These are phyloP conservation scores for Rhopalosiphum nymphaeae DNA, from an alignment of 2,888 invertebrate species.

Conservation along the genomic window DNA sequence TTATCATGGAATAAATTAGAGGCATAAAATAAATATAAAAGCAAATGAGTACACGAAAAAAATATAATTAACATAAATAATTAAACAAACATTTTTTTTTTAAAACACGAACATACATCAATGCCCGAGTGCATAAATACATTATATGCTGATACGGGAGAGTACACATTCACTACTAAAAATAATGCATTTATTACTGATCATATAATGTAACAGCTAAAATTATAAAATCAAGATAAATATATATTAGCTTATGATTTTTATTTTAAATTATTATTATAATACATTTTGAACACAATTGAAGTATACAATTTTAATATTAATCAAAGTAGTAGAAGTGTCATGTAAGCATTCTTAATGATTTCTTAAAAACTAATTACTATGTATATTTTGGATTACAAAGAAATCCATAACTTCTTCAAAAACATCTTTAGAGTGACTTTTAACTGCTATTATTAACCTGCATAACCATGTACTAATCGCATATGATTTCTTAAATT, in stretches of 20 bases:
- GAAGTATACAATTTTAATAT: no score
- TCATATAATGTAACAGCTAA: background rate
- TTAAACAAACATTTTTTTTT: background rate
- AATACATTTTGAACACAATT: no score
- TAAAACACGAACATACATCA: background rate
- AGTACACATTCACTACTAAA: background rate
- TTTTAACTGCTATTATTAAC: background rate
- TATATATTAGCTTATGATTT: no score
- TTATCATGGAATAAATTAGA: background rate
- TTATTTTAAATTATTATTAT: no score
- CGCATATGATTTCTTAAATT: conserved; percentile 70
- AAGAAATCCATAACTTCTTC: background rate
- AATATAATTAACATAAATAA: background rate
- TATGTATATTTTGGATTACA: background rate
- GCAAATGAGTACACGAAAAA: background rate
- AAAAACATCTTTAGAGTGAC: background rate
- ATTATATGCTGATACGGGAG: background rate
- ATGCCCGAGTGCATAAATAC: background rate
- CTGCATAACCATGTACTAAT: background rate
- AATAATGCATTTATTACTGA: background rate
- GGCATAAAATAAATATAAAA: background rate
- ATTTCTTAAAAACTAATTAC: background rate
- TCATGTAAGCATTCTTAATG: no score
- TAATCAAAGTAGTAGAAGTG: no score
- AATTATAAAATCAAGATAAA: background rate